Conservation (phyloP, 2,888 invertebrate species). For the Diloba caeruleocephala region DNA sequence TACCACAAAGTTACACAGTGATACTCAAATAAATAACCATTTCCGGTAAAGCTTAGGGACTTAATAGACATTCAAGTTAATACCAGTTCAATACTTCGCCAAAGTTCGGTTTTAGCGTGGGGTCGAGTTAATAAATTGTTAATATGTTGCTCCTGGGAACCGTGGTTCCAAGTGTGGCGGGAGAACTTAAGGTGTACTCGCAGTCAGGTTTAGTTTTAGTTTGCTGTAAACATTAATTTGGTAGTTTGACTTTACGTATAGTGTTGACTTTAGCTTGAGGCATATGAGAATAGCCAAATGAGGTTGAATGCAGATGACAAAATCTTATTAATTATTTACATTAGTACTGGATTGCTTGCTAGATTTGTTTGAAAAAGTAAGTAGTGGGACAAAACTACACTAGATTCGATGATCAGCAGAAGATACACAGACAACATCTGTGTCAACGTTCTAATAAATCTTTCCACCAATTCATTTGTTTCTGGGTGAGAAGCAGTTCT, state of each 20-base stretch:
- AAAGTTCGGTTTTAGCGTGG: slow-evolving; percentile 22
- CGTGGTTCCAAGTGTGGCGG: slow-evolving; percentile 12
- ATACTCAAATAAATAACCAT: slow-evolving; percentile 34
- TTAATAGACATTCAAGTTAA: slow-evolving; percentile 36
- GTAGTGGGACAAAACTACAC: no score
- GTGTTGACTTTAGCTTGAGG: no score
- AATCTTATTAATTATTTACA: no score
- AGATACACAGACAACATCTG: no score
- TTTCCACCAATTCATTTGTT: no score
- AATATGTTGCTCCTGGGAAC: slow-evolving; percentile 34
- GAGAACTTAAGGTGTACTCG: slow-evolving; percentile 10
- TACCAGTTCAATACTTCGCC: slow-evolving; percentile 41
- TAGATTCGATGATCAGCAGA: no score
- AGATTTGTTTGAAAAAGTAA: no score
- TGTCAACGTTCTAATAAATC: no score
- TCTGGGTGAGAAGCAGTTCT: no score
- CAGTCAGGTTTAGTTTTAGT: slow-evolving; percentile 11
- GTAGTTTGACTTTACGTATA: slow-evolving; percentile 3
- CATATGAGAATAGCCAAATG: no score
- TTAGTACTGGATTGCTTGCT: no score
- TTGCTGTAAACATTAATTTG: slow-evolving; percentile 4
- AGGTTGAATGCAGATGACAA: no score
- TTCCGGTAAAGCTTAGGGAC: slow-evolving; percentile 17
- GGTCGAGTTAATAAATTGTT: slow-evolving; percentile 42
- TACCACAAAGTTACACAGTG: slow-evolving; percentile 24